phyloP scores from a whole-genome alignment of 2,113 vertebrate species.

The Aix galericulata region DNA sequence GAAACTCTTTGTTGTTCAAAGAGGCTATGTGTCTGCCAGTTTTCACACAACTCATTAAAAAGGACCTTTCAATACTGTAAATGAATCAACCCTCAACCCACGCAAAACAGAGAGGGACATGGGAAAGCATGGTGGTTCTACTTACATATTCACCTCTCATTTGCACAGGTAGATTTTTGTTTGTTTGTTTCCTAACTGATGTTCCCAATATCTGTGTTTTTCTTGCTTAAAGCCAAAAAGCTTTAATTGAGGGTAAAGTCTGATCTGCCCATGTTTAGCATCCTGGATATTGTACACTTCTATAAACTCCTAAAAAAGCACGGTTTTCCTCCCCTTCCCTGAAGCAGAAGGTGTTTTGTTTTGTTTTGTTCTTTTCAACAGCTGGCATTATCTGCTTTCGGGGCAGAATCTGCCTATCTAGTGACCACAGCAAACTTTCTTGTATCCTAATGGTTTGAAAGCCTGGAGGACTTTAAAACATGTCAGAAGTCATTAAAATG shows the following conservation, averaged over 20 bases:
- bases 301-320: neutral
- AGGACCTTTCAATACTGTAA: constrained; percentile 32
- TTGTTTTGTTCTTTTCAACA: neutral
- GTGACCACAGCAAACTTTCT: neutral
- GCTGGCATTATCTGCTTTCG: neutral
- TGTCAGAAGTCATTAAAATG: constrained; percentile 22
- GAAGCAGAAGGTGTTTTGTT: neutral
- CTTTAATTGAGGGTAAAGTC: neutral
- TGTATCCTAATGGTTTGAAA: neutral
- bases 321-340: neutral
- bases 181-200: neutral
- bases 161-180: neutral
- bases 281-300: neutral
- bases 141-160: neutral
- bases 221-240: neutral
- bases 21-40: neutral
- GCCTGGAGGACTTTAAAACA: neutral
- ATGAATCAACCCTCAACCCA: neutral
- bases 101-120: neutral
- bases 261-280: neutral
- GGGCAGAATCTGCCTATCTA: neutral
- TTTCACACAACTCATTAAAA: constrained; percentile 42
- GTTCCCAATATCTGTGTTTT: neutral
- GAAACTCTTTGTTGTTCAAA: constrained; percentile 48
- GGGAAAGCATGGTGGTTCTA: neutral